phyloP scores from a whole-genome alignment of 1,140 invertebrate genomes.

The Brachionus manjavacas region DNA sequence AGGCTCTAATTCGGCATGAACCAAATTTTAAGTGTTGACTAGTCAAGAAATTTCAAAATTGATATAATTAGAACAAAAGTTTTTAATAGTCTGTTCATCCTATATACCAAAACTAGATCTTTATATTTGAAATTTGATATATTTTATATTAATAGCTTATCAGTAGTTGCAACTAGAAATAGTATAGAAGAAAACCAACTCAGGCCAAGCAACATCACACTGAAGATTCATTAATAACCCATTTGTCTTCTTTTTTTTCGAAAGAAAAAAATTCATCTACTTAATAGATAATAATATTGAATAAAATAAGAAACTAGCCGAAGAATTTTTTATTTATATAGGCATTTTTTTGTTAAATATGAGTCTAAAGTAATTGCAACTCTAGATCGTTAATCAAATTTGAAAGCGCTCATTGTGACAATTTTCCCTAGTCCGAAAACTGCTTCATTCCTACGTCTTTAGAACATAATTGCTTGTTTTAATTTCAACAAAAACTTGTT shows the following conservation, averaged over 20 bases:
- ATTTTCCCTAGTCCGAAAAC: not conserved
- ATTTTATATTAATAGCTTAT: conserved; percentile 36
- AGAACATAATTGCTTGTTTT: not conserved
- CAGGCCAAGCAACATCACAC: not conserved
- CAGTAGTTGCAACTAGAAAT: conserved; percentile 23
- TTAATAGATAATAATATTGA: conserved; percentile 30
- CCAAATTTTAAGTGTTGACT: not conserved
- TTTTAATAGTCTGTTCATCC: conserved; percentile 15
- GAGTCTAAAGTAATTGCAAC: not conserved
- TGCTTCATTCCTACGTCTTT: not conserved
- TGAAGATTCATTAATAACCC: conserved; percentile 31
- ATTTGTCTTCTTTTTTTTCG: conserved; percentile 11
- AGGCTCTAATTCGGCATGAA: not conserved
- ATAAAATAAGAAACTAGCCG: not conserved
- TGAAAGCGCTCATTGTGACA: not conserved
- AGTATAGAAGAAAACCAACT: not conserved
- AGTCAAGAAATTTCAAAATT: conserved; percentile 18
- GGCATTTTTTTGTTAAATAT: not conserved
- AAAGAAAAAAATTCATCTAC: not conserved
- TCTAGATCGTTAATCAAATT: conserved; percentile 1
- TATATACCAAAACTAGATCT: conserved; percentile 29
- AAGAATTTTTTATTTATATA: not conserved
- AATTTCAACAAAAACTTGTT: not conserved
- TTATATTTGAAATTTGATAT: conserved; percentile 30
- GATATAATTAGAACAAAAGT: conserved; percentile 39